These are phyloP conservation scores for Sphecodes monilicornis DNA, from an alignment of 2,888 invertebrate species.

Conservation along the genomic window DNA sequence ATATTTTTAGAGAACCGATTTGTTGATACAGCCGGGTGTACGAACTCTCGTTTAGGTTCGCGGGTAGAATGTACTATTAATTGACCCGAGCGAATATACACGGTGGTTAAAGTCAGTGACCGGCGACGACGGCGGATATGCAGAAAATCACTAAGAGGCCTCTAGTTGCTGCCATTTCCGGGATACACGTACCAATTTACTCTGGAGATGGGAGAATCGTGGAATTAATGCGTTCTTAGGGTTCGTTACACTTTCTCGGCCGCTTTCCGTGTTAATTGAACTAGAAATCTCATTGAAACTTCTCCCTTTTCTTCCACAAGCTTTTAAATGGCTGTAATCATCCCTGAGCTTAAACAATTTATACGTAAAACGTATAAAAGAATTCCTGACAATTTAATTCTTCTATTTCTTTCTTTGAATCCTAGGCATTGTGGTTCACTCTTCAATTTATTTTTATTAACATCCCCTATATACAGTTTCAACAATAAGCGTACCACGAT, in stretches of 20 bases:
- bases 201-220: not conserved
- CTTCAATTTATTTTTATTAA: too few species aligned
- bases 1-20: not conserved
- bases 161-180: constrained; percentile 43
- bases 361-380: too few species aligned
- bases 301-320: not conserved
- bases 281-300: too few species aligned
- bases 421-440: too few species aligned
- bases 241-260: not conserved
- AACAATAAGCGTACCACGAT: too few species aligned
- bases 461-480: too few species aligned
- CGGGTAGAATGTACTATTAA: constrained; percentile 54
- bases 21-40: not conserved
- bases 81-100: constrained; percentile 42
- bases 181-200: constrained; percentile 34
- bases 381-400: too few species aligned
- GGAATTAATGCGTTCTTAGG: constrained; percentile 1
- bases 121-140: constrained; percentile 31
- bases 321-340: too few species aligned
- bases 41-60: constrained; percentile 39
- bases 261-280: not conserved
- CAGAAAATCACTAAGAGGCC: constrained; percentile 54
- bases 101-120: constrained; percentile 57
- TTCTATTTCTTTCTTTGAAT: too few species aligned
- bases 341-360: too few species aligned